Conservation (phyloP, 2,797 vertebrate genomes). For the Lithobates pipiens region DNA sequence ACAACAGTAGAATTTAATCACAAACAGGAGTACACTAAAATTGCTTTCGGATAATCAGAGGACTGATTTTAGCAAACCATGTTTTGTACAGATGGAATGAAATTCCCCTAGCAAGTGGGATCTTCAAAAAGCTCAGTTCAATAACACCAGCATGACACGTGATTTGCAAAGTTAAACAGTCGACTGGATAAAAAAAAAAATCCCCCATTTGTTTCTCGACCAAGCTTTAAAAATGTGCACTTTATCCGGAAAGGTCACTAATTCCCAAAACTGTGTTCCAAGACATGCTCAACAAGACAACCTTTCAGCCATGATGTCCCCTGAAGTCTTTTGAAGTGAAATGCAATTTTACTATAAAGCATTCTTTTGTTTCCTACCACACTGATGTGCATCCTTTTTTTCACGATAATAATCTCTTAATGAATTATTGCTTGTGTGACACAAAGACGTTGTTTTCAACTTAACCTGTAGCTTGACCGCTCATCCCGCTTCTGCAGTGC, state of each 20-base stretch:
- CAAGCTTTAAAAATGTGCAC: constrained; percentile 24
- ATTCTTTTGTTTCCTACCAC: constrained; percentile 24
- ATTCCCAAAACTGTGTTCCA: constrained; percentile 40
- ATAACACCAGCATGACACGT: constrained; percentile 26
- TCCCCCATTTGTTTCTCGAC: constrained; percentile 28
- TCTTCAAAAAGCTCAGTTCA: constrained; percentile 12
- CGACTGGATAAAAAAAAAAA: constrained; percentile 28
- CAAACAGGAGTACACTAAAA: neutral
- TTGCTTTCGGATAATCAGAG: neutral
- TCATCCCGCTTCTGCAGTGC: neutral
- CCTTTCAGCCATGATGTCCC: constrained; percentile 33
- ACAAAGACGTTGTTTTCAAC: constrained; percentile 2
- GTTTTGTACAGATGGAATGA: neutral
- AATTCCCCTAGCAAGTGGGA: neutral
- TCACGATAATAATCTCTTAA: constrained; percentile 37
- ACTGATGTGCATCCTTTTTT: constrained; percentile 40
- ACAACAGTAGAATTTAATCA: too few relatives aligned
- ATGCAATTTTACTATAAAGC: constrained; percentile 33
- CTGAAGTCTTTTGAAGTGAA: constrained; percentile 35
- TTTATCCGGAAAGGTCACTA: constrained; percentile 55
- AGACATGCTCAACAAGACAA: constrained; percentile 49
- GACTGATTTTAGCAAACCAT: constrained; percentile 2
- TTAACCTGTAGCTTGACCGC: neutral
- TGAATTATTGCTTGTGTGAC: constrained; percentile 12
- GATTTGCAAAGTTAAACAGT: constrained; percentile 38